Evolutionary conservation across 1,140 invertebrate genomes (phyloP).

Genomic region (Anastrepha obliqua): DNA sequence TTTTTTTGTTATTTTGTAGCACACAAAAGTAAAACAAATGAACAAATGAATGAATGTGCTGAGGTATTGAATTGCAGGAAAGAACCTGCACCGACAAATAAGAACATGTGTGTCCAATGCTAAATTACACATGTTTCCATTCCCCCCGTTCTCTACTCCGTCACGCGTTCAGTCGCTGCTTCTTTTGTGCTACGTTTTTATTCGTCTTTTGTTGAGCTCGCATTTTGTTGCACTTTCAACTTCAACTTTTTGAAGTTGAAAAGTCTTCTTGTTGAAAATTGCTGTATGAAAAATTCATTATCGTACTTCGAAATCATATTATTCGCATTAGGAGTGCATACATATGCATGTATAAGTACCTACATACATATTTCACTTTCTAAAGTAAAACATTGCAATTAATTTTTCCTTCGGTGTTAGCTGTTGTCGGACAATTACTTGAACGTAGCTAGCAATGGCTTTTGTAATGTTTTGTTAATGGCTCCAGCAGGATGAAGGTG

Average conservation of each 20-base stretch:
- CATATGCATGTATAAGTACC: neutral
- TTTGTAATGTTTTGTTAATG: neutral
- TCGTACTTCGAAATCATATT: constrained; percentile 48
- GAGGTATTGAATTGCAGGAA: constrained; percentile 45
- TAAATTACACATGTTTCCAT: constrained; percentile 23
- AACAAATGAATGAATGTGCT: neutral
- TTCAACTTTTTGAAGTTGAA: constrained; percentile 37
- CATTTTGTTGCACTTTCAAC: constrained; percentile 9
- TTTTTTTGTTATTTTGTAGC: constrained; percentile 31
- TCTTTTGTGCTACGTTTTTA: constrained; percentile 11
- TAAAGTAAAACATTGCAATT: constrained; percentile 27
- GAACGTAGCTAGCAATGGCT: neutral
- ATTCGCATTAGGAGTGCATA: neutral
- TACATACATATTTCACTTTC: neutral
- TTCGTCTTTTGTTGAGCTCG: neutral
- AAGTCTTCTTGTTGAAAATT: constrained; percentile 46
- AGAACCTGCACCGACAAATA: constrained; percentile 23
- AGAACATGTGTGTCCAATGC: constrained; percentile 24
- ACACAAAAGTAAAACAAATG: constrained; percentile 23
- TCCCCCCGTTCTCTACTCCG: too few species aligned
- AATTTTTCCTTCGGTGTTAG: constrained; percentile 9
- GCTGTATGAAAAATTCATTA: constrained; percentile 41
- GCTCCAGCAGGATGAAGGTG: neutral
- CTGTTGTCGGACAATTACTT: neutral
- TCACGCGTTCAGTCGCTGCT: neutral